Base-by-base conservation (phyloP, 2,888 invertebrate genomes). In the Clepsis dumicolana region DNA sequence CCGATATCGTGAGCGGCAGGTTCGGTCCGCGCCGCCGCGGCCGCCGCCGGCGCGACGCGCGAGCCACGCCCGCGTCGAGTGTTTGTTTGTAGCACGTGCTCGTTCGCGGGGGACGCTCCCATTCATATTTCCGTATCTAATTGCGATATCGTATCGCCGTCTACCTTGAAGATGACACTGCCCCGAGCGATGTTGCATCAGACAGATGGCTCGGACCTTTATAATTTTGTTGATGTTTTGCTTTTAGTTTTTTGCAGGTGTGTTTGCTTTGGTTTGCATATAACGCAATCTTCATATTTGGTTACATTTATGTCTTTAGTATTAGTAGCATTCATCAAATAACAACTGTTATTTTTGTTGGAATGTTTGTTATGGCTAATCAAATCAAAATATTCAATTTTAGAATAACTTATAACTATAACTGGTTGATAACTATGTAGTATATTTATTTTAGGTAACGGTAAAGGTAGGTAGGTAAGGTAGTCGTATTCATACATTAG, bases 1-100 rank as follows among this genome's bases (percentile, higher is more conserved):
- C 4, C 65, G 59, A 35, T 77, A 76, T 61, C 74, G 78, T 77
- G 70, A 54, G 65, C 21, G 54, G 64, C 63, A 69, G 61, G 64
- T 18, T 35, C n/a, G 48, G 48, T 24, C 52, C 18, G 44, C 16
- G 41, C 16, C 44, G 54, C 41, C 52, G 54, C 27, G 35, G 16
- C 53, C 60, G 50, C 56, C 4, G 52, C 52, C n/a, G n/a, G n/a
- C n/a, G n/a, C n/a, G n/a, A n/a, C n/a, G n/a, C n/a, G n/a, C n/a
- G n/a, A n/a, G 57, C 12, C 48, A 59, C 52, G 41, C 65, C 21
- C 12, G 44, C 53, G 38, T 21, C 41, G 53, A n/a, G 29, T 52
- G 41, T 10, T 7, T 44, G n/a, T 21, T 53, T 21, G 53, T 29
- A 25, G 52, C 60, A 60, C 65, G 67, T 67, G 67, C 16, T 24